These are phyloP conservation scores for Cistogaster globosa DNA, from an alignment of 2,888 invertebrate species.

Conservation along the genomic window DNA sequence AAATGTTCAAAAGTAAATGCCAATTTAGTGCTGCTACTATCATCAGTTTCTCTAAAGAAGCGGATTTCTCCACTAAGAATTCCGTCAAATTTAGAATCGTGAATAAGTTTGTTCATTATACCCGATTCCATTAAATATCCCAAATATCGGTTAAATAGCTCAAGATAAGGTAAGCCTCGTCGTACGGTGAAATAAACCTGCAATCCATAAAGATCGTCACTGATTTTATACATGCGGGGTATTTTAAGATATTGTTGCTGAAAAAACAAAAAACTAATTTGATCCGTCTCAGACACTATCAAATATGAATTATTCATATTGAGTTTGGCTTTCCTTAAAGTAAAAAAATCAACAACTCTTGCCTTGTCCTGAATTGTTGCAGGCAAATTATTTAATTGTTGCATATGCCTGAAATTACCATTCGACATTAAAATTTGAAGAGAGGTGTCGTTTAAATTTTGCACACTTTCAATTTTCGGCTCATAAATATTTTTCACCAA, in stretches of 20 bases:
- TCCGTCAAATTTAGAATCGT: conserved; percentile 21
- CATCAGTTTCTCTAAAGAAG: background rate
- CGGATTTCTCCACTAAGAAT: conserved; percentile 30
- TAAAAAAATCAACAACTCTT: background rate
- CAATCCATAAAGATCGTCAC: background rate
- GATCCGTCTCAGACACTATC: no score
- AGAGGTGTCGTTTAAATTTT: background rate
- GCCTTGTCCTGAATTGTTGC: background rate
- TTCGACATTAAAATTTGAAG: background rate
- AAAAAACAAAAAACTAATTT: conserved; percentile 16
- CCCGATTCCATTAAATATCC: conserved; percentile 23
- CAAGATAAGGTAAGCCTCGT: conserved; percentile 12
- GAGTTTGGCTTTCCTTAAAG: background rate
- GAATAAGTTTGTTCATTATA: background rate
- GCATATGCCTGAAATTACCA: background rate
- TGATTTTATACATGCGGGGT: conserved; percentile 31
- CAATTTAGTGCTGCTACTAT: no score
- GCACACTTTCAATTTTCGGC: conserved; percentile 17
- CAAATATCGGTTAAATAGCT: conserved; percentile 29
- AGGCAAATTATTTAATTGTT: background rate
- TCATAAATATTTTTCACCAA: conserved; percentile 47
- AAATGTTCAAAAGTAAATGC: no score
- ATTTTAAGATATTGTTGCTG: conserved; percentile 45
- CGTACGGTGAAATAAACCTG: background rate
- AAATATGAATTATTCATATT: no score